Percentiles rank a stretch among this genome's conserved stretches.
These are phyloP conservation scores for Stichodactyla mertensii DNA, from an alignment of 64 coral and sea anemone genomes.

Conservation along the genomic window DNA sequence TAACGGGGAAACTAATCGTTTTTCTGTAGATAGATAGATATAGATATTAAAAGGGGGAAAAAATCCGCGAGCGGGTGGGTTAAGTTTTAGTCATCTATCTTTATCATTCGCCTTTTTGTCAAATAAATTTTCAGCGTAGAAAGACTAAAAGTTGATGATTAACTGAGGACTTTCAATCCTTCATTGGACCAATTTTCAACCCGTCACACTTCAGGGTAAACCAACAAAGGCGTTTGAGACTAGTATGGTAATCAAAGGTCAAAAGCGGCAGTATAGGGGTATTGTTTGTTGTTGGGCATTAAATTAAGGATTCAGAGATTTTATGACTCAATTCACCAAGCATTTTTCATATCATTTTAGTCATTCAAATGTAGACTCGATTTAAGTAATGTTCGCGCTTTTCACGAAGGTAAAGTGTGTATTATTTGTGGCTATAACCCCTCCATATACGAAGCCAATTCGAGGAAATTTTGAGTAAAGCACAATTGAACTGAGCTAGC, in stretches of 20 bases:
- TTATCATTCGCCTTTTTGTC: not conserved
- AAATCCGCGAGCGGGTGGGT: not conserved
- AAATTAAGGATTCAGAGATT: slow-evolving; percentile 7
- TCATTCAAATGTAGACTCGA: not conserved
- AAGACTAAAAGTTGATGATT: not conserved
- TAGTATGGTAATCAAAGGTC: slow-evolving; percentile 24
- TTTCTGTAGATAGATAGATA: not conserved
- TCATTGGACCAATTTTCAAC: slow-evolving; percentile 12
- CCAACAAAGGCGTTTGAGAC: slow-evolving; percentile 9
- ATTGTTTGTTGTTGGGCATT: slow-evolving; percentile 15
- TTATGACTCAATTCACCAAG: not conserved
- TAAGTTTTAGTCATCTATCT: not conserved
- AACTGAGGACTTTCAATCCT: slow-evolving; percentile 8
- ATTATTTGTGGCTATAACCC: not conserved
- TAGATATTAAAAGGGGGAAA: not conserved
- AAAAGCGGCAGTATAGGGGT: slow-evolving; percentile 6
- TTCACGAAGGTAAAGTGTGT: not conserved
- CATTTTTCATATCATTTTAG: not conserved
- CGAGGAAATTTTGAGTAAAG: not conserved
- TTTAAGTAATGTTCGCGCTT: not conserved
- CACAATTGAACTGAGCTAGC: not conserved
- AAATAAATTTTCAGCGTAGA: not conserved
- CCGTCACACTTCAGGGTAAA: slow-evolving; percentile 23
- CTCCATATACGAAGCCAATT: not conserved
- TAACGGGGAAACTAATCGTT: not conserved